Conservation (phyloP, 2,797 vertebrate species). For the Pogonophryne albipinna region DNA sequence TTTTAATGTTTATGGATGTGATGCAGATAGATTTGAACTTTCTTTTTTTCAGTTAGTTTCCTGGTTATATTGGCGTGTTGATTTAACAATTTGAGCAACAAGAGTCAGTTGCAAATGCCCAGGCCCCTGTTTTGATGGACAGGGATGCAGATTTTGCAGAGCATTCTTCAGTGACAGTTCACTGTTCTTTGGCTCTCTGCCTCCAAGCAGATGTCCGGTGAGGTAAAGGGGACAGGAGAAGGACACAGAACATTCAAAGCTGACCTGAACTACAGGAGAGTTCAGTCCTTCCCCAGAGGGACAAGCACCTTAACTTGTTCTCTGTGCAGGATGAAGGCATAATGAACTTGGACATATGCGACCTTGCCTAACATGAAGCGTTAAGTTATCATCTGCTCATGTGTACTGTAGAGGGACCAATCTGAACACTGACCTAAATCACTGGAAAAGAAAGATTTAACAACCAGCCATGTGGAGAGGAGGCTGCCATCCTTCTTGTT, state of each 20-base stretch:
- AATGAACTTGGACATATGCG: conserved; percentile 31
- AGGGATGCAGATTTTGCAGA: conserved; percentile 58
- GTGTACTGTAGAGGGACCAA: conserved; percentile 11
- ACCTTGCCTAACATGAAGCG: conserved; percentile 33
- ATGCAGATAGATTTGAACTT: conserved; percentile 10
- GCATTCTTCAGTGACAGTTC: conserved; percentile 44
- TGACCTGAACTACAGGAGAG: conserved; percentile 38
- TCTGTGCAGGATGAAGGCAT: conserved; percentile 15
- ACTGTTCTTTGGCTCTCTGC: conserved; percentile 47
- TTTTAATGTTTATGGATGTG: not conserved
- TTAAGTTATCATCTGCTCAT: conserved; percentile 2
- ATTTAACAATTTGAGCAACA: conserved; percentile 35
- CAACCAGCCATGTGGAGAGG: not conserved
- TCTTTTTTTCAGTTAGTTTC: conserved; percentile 10
- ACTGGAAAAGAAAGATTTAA: conserved; percentile 21
- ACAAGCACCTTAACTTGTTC: conserved; percentile 36
- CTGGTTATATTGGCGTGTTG: conserved; percentile 14
- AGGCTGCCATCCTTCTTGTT: not conserved
- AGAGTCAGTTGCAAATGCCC: conserved; percentile 19
- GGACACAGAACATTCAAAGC: conserved; percentile 41
- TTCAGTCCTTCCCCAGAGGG: conserved; percentile 33
- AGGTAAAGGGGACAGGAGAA: conserved; percentile 34
- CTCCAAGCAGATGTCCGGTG: conserved; percentile 40
- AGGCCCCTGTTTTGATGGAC: conserved; percentile 53
- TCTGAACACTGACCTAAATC: conserved; percentile 12